Evolutionary conservation across 1,140 invertebrate species (phyloP).

Genomic region (Rhopalosiphum padi): DNA sequence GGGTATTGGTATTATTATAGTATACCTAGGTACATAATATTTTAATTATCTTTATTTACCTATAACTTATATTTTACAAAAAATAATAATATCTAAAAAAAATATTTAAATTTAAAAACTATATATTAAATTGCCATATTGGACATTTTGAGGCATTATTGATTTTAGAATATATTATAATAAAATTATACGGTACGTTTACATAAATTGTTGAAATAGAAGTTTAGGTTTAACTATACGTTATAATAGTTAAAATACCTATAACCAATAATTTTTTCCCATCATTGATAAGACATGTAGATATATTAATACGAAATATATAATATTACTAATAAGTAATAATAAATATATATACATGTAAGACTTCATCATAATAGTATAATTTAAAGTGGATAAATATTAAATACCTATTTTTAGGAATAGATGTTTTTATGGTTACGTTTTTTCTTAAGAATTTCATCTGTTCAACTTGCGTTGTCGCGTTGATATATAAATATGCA

Average conservation of each 20-base stretch:
- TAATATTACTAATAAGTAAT: neutral
- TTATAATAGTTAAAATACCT: no score
- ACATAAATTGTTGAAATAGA: neutral
- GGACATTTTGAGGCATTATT: neutral
- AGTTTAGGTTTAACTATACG: neutral
- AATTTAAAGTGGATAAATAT: no score
- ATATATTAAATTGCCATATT: no score
- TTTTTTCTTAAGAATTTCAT: neutral
- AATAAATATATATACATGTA: neutral
- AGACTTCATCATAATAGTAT: neutral
- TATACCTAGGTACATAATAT: no score
- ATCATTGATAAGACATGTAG: neutral
- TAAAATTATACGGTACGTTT: neutral
- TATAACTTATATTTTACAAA: neutral
- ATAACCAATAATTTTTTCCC: no score
- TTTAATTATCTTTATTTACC: neutral
- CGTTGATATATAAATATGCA: no score
- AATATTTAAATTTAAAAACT: neutral
- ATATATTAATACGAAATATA: neutral
- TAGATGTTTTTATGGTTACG: neutral
- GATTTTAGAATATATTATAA: neutral
- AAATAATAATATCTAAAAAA: no score
- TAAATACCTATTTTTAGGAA: neutral
- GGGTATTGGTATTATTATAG: neutral
- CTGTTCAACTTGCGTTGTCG: neutral